Percentiles rank a stretch among this genome's conserved stretches.
These are phyloP conservation scores for Netelia fuscicornis DNA, from an alignment of 2,888 invertebrate genomes.

Conservation along the genomic window DNA sequence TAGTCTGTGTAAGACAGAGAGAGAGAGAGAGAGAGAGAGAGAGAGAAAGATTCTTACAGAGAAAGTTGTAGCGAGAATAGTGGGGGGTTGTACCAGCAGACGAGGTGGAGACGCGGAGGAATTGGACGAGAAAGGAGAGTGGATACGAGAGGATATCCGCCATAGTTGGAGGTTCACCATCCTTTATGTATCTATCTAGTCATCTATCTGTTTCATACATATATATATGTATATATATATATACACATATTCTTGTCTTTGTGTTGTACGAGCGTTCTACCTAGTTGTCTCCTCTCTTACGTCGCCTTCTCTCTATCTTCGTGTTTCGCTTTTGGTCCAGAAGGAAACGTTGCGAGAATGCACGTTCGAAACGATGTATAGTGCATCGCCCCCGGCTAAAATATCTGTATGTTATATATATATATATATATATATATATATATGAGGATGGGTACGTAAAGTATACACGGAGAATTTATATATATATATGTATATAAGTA, in stretches of 20 bases:
- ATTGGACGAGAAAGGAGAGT: constrained; percentile 42
- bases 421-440: too few species aligned
- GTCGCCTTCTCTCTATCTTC: constrained; percentile 27
- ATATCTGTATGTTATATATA: neutral
- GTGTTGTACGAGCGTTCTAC: neutral
- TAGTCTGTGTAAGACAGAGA: neutral
- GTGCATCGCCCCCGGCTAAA: neutral
- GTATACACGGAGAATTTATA: constrained; percentile 34
- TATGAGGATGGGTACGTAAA: neutral
- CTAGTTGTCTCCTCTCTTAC: constrained; percentile 3
- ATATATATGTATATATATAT: constrained; percentile 18
- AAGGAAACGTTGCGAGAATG: neutral
- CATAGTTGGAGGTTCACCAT: constrained; percentile 49
- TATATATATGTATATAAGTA: neutral
- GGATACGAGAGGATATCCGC: constrained; percentile 42
- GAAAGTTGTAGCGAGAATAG: constrained; percentile 19
- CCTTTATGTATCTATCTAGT: constrained; percentile 61
- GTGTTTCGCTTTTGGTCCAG: constrained; percentile 20
- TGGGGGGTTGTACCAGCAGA: constrained; percentile 23
- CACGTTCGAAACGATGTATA: neutral
- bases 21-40: neutral
- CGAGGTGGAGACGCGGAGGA: constrained; percentile 32
- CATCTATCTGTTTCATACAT: constrained; percentile 40
- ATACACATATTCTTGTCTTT: constrained; percentile 21
- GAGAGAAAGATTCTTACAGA: constrained; percentile 26